phyloP scores from a whole-genome alignment of 2,797 vertebrate genomes.

The Paedocypris micromegethes region DNA sequence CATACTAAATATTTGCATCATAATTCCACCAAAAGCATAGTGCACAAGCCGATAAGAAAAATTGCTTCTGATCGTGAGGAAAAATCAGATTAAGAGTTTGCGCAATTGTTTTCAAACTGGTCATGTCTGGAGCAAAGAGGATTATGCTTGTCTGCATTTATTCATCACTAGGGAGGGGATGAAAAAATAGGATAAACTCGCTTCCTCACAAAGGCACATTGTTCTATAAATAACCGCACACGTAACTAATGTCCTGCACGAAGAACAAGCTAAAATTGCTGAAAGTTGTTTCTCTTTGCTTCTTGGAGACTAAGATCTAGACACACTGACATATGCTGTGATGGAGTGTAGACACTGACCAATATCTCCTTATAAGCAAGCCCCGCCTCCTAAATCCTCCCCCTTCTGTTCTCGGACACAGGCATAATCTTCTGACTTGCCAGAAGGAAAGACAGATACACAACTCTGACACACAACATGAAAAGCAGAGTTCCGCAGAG shows the following conservation, averaged over 20 bases:
- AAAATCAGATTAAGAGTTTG: slow-evolving; percentile 7
- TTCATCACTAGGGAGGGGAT: slow-evolving; percentile 14
- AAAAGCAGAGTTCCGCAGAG: background rate
- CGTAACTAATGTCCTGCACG: background rate
- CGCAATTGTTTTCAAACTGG: slow-evolving; percentile 9
- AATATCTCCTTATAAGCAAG: slow-evolving; percentile 12
- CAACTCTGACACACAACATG: slow-evolving; percentile 5
- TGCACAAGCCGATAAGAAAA: background rate
- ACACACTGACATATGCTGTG: slow-evolving; percentile 3
- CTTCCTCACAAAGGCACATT: background rate
- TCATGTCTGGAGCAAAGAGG: slow-evolving; percentile 31
- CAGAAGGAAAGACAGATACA: slow-evolving; percentile 11
- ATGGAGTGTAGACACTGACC: background rate
- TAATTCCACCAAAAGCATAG: too few relatives aligned
- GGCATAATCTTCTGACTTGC: slow-evolving; percentile 30
- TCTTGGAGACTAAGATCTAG: background rate
- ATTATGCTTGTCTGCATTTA: slow-evolving; percentile 31
- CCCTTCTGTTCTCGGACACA: slow-evolving; percentile 17
- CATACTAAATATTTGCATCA: too few relatives aligned
- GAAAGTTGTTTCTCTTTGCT: background rate
- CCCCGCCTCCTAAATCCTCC: slow-evolving; percentile 32
- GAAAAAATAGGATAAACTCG: slow-evolving; percentile 7
- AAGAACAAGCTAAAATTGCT: background rate
- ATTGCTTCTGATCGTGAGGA: background rate
- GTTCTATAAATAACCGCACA: background rate